Evolutionary conservation across 2,888 invertebrate genomes (phyloP).

Genomic region (Dinocampus coccinellae): DNA sequence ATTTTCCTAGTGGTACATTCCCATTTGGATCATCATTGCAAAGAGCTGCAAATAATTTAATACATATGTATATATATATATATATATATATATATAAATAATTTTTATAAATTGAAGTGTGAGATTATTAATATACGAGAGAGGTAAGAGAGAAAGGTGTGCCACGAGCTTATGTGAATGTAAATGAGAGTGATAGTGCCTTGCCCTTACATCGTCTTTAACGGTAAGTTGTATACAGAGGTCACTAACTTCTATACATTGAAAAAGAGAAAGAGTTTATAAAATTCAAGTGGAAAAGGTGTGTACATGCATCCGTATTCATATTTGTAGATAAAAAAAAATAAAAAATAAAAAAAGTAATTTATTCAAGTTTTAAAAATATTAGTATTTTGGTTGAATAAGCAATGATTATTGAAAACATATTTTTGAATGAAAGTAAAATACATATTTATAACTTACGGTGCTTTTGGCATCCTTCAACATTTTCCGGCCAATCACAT

Average conservation of each 20-base stretch:
- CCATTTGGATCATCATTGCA: constrained; percentile 93
- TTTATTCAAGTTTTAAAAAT: background rate
- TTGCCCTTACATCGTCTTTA: constrained; percentile 45
- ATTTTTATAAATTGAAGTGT: constrained; percentile 4
- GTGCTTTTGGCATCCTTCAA: constrained; percentile 93
- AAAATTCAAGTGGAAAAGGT: constrained; percentile 3
- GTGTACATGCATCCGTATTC: background rate
- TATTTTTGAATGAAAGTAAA: background rate
- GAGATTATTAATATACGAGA: constrained; percentile 30
- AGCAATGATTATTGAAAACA: background rate
- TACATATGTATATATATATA: background rate
- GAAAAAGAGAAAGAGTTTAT: constrained; percentile 1
- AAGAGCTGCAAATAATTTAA: constrained; percentile 76
- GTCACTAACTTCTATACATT: constrained; percentile 49
- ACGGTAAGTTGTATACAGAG: constrained; percentile 34
- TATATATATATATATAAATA: background rate
- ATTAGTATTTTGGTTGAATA: too few species aligned
- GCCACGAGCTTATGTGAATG: constrained; percentile 55
- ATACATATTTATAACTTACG: constrained; percentile 77
- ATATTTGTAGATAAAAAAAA: background rate
- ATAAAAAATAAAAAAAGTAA: too few species aligned
- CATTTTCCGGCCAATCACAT: constrained; percentile 95
- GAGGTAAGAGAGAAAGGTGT: constrained; percentile 49
- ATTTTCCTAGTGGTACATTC: constrained; percentile 91
- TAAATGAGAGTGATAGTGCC: constrained; percentile 52